Conservation (phyloP, 2,888 invertebrate species). For the Homarus gammarus region DNA sequence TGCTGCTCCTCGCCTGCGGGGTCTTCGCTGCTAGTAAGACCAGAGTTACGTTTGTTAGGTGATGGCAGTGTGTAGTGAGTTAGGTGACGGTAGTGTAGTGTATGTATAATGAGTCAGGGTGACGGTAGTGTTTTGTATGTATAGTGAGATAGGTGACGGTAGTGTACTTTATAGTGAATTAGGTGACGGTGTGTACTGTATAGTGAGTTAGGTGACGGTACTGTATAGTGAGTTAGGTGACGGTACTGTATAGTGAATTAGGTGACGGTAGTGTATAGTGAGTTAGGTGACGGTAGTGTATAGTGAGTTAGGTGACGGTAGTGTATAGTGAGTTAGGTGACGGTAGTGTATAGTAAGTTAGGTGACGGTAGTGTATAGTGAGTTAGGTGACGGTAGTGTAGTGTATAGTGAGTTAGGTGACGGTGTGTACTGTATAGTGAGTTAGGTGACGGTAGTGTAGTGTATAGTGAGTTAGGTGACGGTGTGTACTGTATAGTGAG, state of each 20-base stretch:
- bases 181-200: background rate
- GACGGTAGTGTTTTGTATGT: background rate
- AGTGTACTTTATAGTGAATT: background rate
- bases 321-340: no score
- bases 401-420: background rate
- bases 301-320: no score
- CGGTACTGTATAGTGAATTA: background rate
- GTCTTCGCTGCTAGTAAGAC: slow-evolving; percentile 22
- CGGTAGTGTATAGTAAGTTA: no score
- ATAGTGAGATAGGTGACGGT: background rate
- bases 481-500: background rate
- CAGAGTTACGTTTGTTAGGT: no score
- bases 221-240: background rate
- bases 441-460: background rate
- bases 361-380: no score
- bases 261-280: background rate
- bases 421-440: background rate
- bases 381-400: background rate
- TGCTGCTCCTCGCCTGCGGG: background rate
- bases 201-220: background rate
- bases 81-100: no score
- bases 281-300: background rate
- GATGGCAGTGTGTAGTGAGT: no score
- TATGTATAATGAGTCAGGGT: no score
- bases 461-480: background rate